phyloP scores from a whole-genome alignment of 2,888 invertebrate species.

The Pristionchus japonicus region DNA sequence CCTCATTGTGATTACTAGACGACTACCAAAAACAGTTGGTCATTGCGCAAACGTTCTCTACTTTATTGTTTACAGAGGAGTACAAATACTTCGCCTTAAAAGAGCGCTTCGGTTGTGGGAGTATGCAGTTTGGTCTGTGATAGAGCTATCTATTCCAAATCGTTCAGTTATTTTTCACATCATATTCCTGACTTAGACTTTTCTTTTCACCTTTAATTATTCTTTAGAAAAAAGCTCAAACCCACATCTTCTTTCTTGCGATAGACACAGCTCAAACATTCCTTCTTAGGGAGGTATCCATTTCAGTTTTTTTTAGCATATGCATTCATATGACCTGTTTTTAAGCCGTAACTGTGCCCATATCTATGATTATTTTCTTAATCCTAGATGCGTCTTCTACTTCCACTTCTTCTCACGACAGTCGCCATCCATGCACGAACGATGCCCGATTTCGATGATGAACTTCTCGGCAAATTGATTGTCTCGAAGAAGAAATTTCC shows the following conservation, averaged over 20 bases:
- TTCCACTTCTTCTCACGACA: background rate
- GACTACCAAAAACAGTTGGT: background rate
- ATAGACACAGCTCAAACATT: too few species aligned
- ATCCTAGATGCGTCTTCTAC: background rate
- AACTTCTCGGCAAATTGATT: background rate
- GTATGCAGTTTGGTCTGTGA: background rate
- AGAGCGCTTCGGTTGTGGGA: background rate
- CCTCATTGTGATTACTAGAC: background rate
- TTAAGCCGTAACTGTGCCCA: too few species aligned
- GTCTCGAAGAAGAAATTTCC: constrained; percentile 46
- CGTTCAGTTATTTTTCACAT: too few species aligned
- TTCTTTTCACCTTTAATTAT: too few species aligned
- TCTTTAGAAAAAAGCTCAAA: too few species aligned
- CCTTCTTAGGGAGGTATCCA: too few species aligned
- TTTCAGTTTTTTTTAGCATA: too few species aligned
- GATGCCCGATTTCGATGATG: background rate
- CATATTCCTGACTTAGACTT: too few species aligned
- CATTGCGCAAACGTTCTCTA: background rate
- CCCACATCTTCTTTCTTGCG: too few species aligned
- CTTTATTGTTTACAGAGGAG: background rate
- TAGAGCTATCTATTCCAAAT: too few species aligned
- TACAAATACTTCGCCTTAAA: background rate
- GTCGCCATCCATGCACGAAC: background rate
- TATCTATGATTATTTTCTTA: too few species aligned
- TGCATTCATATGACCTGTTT: too few species aligned